Evolutionary conservation across 2,797 vertebrate species (phyloP).

Genomic region (Channa striata): DNA sequence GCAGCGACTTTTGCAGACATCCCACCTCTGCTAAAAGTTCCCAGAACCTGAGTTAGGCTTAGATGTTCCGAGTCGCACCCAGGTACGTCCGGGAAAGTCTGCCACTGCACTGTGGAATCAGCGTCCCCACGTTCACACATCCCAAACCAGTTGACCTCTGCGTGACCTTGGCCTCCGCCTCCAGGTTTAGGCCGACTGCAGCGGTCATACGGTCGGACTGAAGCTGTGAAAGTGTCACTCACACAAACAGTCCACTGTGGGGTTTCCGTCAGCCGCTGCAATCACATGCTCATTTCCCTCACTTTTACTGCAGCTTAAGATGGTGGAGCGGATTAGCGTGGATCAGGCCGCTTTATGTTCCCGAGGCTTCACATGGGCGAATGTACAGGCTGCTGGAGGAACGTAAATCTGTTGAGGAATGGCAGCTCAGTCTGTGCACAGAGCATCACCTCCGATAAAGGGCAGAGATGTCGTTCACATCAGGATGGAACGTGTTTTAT

Average conservation of each 20-base stretch:
- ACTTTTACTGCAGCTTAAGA: conserved; percentile 56
- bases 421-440: conserved; percentile 7
- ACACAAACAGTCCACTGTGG: conserved; percentile 65
- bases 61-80: too few species aligned
- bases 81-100: too few species aligned
- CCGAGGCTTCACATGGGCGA: conserved; percentile 25
- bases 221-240: conserved; percentile 48
- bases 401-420: conserved; percentile 61
- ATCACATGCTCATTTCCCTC: conserved; percentile 68
- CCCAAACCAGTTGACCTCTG: conserved; percentile 49
- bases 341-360: conserved; percentile 44
- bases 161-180: conserved; percentile 6
- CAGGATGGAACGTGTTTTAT: background rate
- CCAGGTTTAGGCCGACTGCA: conserved; percentile 30
- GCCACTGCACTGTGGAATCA: too few species aligned
- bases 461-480: background rate
- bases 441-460: conserved; percentile 5
- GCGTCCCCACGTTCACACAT: too few species aligned
- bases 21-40: too few species aligned
- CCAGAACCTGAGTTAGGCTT: too few species aligned
- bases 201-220: conserved; percentile 47
- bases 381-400: conserved; percentile 16
- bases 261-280: conserved; percentile 24
- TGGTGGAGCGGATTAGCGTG: conserved; percentile 48
- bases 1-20: too few species aligned